These are phyloP conservation scores for Harpagifer antarcticus DNA, from an alignment of 2,797 vertebrate species.

Conservation along the genomic window DNA sequence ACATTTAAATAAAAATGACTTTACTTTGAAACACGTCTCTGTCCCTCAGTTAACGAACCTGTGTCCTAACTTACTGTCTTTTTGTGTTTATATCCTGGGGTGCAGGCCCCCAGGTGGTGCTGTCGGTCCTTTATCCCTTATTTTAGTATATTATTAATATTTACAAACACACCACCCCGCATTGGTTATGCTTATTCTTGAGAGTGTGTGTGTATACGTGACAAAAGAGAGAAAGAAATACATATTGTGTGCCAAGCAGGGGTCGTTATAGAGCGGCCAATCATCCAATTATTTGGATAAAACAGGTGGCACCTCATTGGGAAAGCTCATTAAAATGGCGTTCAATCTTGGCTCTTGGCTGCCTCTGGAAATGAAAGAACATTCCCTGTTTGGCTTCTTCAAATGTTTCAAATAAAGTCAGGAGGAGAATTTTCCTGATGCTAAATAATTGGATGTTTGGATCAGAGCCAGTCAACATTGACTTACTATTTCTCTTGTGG, in stretches of 20 bases:
- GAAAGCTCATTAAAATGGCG: conserved; percentile 80
- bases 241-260: conserved; percentile 58
- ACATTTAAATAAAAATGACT: too few species aligned
- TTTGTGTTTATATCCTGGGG: too few species aligned
- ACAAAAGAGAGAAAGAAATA: conserved; percentile 4
- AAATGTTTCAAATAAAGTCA: conserved; percentile 68
- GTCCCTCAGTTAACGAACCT: too few species aligned
- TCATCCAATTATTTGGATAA: conserved; percentile 82
- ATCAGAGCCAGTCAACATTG: conserved; percentile 64
- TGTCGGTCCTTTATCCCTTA: too few species aligned
- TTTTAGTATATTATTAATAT: too few species aligned
- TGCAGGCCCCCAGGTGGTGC: too few species aligned
- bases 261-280: conserved; percentile 77
- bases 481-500: conserved; percentile 52
- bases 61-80: too few species aligned
- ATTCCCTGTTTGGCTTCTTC: conserved; percentile 69
- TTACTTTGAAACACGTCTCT: too few species aligned
- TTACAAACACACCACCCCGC: too few species aligned
- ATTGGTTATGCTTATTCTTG: conserved; percentile 22
- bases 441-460: conserved; percentile 73
- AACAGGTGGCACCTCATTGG: conserved; percentile 83
- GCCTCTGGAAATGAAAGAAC: conserved; percentile 72
- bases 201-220: background rate
- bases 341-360: conserved; percentile 69
- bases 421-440: conserved; percentile 51